Percentiles rank a stretch among this genome's conserved stretches.
phyloP scores from a whole-genome alignment of 2,888 invertebrate genomes.

The Agrochola circellaris region DNA sequence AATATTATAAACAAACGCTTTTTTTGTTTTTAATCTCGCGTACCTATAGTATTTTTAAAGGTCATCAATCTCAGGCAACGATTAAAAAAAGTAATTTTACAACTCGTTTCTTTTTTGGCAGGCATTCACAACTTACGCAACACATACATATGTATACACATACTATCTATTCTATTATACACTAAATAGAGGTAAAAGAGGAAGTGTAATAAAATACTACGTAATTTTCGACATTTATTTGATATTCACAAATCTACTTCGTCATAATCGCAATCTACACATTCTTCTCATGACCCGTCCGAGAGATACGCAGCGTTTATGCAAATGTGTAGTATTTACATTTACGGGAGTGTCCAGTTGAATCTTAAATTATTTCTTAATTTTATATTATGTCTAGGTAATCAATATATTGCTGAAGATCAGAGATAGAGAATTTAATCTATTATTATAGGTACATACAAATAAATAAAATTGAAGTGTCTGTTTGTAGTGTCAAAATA shows the following conservation, averaged over 20 bases:
- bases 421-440: neutral
- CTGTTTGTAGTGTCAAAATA: no score
- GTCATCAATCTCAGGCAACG: conserved; percentile 57
- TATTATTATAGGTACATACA: no score
- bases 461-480: no score
- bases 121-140: conserved; percentile 58
- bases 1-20: conserved; percentile 1
- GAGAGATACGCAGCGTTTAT: conserved; percentile 26
- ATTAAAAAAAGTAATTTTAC: conserved; percentile 63
- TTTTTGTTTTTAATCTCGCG: conserved; percentile 28
- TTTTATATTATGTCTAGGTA: conserved; percentile 3
- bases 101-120: conserved; percentile 62
- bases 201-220: conserved; percentile 55
- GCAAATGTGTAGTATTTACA: conserved; percentile 4
- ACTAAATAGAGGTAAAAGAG: conserved; percentile 36
- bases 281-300: conserved; percentile 24
- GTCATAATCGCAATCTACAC: conserved; percentile 36
- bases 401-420: neutral
- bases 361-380: conserved; percentile 23
- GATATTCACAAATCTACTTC: conserved; percentile 27
- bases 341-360: conserved; percentile 10
- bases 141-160: conserved; percentile 3
- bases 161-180: conserved; percentile 31
- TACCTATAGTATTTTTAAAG: conserved; percentile 45
- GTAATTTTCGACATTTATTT: conserved; percentile 56